Evolutionary conservation across 2,797 vertebrate species (phyloP), one percentile per base, ranked within the genome.

Genomic region (Ptychadena robeensis): DNA sequence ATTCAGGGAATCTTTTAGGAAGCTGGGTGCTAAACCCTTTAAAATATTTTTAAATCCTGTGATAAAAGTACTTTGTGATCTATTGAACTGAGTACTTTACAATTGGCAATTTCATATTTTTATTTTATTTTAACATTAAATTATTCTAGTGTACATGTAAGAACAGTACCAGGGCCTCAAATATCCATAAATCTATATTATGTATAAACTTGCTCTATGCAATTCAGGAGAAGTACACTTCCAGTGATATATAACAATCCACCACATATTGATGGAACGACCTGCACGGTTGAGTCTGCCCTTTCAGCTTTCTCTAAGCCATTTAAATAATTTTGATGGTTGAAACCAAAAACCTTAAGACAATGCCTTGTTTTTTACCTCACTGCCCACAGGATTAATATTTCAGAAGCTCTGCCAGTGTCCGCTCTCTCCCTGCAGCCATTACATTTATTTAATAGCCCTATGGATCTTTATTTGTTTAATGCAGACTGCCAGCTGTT

Each of bases 381-480:
- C 4, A 53, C 22, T 14, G 44, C 44, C 72, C 64, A 7, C 14
- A 12, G 80, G 80, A 53, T 32, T 59, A 35, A 15, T 37, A 35
- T 34, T 53, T 35, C 30, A 30, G 27, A 22, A 34, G 40, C 27
- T 64, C 40, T 64, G 68, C n/a, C 18, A 0, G 3, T 59, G 64
- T 37, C 65, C 28, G 77, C 11, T 48, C 11, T 72, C 71, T n/a
- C 44, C 9, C 65, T 38, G 11, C 53, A 35, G 27, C 59, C 35
- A 40, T 28, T 61, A 28, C 8, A 61, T 10, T 25, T 61, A 37
- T 77, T 40, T 44, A 66, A 44, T 37, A n/a, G 74, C 25, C n/a
- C 37, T 31, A 65, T 77, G 15, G 74, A 77, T 40, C 66, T 57
- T 37, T 68, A 38, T 69, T 59, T 68, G 14, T 37, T 69, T 79